Base-by-base conservation (phyloP, 2,888 invertebrate genomes). In the Magallana nippona region DNA sequence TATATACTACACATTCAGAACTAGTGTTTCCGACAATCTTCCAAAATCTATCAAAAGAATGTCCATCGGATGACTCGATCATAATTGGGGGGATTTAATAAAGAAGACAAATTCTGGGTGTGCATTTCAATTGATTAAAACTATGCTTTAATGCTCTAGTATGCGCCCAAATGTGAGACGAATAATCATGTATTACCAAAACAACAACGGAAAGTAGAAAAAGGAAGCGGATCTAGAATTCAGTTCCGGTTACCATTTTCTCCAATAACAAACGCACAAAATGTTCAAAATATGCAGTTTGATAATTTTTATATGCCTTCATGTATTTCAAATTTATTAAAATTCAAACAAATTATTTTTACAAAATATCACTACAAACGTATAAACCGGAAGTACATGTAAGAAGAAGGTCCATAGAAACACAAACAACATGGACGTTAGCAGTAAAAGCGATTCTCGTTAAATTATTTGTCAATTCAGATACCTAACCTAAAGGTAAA, bases 141-240 rank as follows among this genome's bases (percentile, higher is more conserved):
- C 44, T 44, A 44, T 44, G 44, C 44, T 5, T 44, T 44, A 44
- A 44, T 44, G 44, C 44, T 44, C 5, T 44, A 44, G 13, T 78
- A 8, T 78, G 27, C 10, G 22, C 56, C 19, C 56, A 56, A 22
- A 17, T 55, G 15, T 19, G 44, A 44, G 44, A 44, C 5, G 44
- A 44, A 44, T 5, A 27, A 15, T 5, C n/a, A 55, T n/a, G n/a
- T 2, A 79, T n/a, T 58, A 80, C 60, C 58, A 60, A 44, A 71
- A 82, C 78, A 82, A 78, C 82, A 60, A 13, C 17, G 62, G 60
- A 78, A 82, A 78, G 17, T 44, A 78, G 82, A 82, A 85, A 84
- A 85, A 85, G 84, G 84, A 85, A 85, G 56, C 82, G 84, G 84
- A 85, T 82, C 55, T 82, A 19, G 1, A 27, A 1, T 55, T 17